Evolutionary conservation across 2,797 vertebrate genomes (phyloP).

Genomic region (Dromococcyx pavoninus): DNA sequence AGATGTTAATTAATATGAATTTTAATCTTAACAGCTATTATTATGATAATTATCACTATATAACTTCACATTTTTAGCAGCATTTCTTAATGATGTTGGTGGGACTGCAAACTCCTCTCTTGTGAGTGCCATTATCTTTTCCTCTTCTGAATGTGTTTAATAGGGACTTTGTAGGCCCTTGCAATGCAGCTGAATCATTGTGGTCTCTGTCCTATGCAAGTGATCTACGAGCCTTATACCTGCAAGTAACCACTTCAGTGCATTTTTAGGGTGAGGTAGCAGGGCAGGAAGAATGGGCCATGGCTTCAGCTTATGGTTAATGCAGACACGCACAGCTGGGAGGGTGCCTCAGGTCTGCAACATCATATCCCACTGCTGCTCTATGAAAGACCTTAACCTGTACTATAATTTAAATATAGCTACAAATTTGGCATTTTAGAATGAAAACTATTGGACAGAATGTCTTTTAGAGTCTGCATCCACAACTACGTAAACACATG

Average conservation of each 20-base stretch:
- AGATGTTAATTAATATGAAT: constrained; percentile 29
- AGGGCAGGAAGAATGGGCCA: background rate
- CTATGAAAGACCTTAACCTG: background rate
- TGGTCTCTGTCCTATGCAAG: background rate
- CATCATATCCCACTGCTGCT: background rate
- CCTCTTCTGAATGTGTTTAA: background rate
- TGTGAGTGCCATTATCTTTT: background rate
- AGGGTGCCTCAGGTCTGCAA: background rate
- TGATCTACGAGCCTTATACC: background rate
- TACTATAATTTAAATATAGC: background rate
- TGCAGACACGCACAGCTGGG: background rate
- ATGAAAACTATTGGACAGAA: background rate
- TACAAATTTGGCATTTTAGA: background rate
- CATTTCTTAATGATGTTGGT: background rate
- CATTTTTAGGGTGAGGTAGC: background rate
- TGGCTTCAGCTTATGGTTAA: background rate
- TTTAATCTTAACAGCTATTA: background rate
- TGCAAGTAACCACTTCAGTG: background rate
- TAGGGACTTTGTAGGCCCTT: background rate
- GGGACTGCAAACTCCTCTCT: background rate
- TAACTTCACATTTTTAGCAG: background rate
- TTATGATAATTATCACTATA: background rate
- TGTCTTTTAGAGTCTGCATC: background rate
- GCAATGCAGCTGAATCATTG: too few species aligned
- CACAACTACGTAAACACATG: background rate